phyloP scores from a whole-genome alignment of 2,113 vertebrate genomes.

The Oncorhynchus nerka region DNA sequence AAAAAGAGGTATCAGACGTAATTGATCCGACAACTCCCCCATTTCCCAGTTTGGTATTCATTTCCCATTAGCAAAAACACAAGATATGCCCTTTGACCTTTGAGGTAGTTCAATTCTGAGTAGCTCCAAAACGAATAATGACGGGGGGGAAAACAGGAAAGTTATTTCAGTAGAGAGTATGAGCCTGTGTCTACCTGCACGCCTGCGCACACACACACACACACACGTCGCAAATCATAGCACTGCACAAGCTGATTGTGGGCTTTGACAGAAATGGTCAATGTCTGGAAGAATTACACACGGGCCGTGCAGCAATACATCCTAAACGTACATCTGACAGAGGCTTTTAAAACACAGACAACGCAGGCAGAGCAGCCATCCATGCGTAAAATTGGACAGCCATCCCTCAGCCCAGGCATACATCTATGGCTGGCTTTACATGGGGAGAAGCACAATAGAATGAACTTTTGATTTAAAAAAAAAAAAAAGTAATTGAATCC shows the following conservation, averaged over 20 bases:
- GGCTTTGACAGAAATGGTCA: conserved; percentile 47
- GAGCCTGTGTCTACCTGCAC: conserved; percentile 9
- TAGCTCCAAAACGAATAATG: conserved; percentile 40
- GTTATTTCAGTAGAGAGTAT: neutral
- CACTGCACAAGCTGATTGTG: conserved; percentile 37
- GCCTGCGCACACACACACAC: neutral
- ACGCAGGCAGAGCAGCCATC: conserved; percentile 49
- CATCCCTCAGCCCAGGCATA: conserved; percentile 66
- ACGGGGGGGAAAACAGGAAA: no score
- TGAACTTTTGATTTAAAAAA: conserved; percentile 31
- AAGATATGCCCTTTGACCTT: conserved; percentile 23
- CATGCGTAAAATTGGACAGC: conserved; percentile 75
- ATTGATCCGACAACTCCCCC: conserved; percentile 10
- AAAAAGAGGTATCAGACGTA: conserved; percentile 10
- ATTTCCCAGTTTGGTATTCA: conserved; percentile 32
- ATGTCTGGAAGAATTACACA: conserved; percentile 33
- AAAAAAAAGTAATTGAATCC: conserved; percentile 60
- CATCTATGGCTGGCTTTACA: conserved; percentile 54
- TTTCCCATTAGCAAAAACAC: conserved; percentile 18
- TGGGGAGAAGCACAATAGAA: conserved; percentile 44
- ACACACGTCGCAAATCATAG: conserved; percentile 30
- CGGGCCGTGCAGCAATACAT: conserved; percentile 29
- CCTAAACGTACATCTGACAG: conserved; percentile 61
- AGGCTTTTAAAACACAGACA: conserved; percentile 61
- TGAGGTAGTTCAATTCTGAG: conserved; percentile 17